These are phyloP conservation scores for Cerastis leucographa DNA, from an alignment of 2,888 invertebrate genomes.

Conservation along the genomic window DNA sequence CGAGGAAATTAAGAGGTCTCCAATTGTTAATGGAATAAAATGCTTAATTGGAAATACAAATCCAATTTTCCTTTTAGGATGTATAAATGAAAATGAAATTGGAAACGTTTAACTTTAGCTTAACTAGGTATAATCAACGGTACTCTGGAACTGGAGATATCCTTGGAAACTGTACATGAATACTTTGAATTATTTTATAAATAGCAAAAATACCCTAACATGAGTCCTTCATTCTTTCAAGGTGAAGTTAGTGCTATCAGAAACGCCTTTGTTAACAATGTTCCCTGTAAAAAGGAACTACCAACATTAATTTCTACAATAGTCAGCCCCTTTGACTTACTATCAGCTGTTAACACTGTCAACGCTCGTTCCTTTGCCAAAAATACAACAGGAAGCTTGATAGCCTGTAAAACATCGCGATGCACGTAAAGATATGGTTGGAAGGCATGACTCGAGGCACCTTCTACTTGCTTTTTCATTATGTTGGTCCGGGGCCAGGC, in stretches of 20 bases:
- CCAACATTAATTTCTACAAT: constrained; percentile 22
- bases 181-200: neutral
- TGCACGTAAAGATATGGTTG: constrained; percentile 52
- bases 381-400: constrained; percentile 30
- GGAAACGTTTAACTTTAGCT: neutral
- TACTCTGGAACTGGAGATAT: neutral
- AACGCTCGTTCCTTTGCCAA: constrained; percentile 28
- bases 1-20: constrained; percentile 29
- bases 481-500: constrained; percentile 59
- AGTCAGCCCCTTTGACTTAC: constrained; percentile 21
- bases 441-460: constrained; percentile 60
- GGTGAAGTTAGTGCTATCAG: neutral
- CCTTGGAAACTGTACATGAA: neutral
- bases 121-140: constrained; percentile 5
- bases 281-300: constrained; percentile 6
- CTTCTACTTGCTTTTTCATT: constrained; percentile 67
- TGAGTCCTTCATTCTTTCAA: neutral
- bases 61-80: constrained; percentile 14
- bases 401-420: constrained; percentile 59
- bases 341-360: constrained; percentile 39
- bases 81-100: constrained; percentile 15
- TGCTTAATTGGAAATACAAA: constrained; percentile 23
- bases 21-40: neutral
- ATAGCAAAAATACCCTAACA: neutral
- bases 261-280: neutral